Evolutionary conservation across 2,797 vertebrate species (phyloP).

Genomic region (Phoeniculus purpureus): DNA sequence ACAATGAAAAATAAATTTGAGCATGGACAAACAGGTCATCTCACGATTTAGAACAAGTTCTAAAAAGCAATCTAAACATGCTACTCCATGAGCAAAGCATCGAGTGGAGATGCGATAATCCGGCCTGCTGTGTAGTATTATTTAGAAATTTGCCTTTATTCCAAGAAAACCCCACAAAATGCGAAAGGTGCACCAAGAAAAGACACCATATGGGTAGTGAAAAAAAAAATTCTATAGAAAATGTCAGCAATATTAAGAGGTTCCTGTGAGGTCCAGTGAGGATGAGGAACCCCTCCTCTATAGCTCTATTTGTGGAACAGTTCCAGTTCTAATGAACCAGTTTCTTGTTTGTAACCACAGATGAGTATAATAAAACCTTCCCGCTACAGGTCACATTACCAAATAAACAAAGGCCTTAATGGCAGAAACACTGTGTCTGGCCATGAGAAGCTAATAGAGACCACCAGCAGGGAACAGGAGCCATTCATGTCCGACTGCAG

Average conservation of each 20-base stretch:
- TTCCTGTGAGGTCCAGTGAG: not conserved
- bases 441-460: not conserved
- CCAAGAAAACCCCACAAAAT: not conserved
- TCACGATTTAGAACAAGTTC: not conserved
- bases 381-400: not conserved
- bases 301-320: not conserved
- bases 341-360: not conserved
- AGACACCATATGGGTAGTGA: not conserved
- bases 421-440: not conserved
- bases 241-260: not conserved
- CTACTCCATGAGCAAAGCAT: not conserved
- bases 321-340: not conserved
- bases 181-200: not conserved
- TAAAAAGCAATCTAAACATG: not conserved
- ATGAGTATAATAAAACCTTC: not conserved
- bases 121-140: not conserved
- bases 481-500: not conserved
- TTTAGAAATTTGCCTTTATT: not conserved
- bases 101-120: not conserved
- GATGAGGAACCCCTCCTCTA: too few species aligned
- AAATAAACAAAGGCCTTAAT: not conserved
- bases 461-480: not conserved
- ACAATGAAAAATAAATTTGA: not conserved
- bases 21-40: not conserved
- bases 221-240: not conserved